These are phyloP conservation scores for Nannoperca australis DNA, from an alignment of 2,797 vertebrate genomes.

Conservation along the genomic window DNA sequence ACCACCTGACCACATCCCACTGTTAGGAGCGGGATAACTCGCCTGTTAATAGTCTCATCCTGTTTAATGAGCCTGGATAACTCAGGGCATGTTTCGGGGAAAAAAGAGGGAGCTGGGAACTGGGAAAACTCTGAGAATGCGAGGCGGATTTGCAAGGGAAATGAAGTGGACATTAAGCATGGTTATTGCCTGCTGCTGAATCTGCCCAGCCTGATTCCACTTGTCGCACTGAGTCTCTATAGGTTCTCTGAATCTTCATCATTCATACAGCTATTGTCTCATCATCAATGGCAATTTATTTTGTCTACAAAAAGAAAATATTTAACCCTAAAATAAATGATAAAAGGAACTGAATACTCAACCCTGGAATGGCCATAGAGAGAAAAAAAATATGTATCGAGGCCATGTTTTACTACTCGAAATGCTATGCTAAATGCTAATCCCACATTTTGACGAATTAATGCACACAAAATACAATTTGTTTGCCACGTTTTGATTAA, in stretches of 20 bases:
- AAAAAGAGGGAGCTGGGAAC: slow-evolving; percentile 68
- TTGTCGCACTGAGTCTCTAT: slow-evolving; percentile 56
- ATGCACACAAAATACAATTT: no score
- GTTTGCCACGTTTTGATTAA: no score
- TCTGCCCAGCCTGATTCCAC: slow-evolving; percentile 58
- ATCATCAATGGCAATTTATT: background rate
- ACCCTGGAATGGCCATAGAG: no score
- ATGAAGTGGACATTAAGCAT: slow-evolving; percentile 80
- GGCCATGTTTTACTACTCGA: no score
- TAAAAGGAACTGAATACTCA: background rate
- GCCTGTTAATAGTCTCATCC: slow-evolving; percentile 78
- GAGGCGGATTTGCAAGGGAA: slow-evolving; percentile 88
- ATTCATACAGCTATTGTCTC: background rate
- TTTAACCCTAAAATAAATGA: background rate
- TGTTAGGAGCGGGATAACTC: slow-evolving; percentile 68
- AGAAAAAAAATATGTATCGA: no score
- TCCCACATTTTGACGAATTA: no score
- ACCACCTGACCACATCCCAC: slow-evolving; percentile 76
- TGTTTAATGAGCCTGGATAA: slow-evolving; percentile 78
- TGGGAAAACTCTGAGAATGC: slow-evolving; percentile 77
- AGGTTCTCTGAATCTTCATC: slow-evolving; percentile 18
- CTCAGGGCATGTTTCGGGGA: slow-evolving; percentile 61
- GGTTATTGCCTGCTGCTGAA: slow-evolving; percentile 65
- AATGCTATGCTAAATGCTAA: no score
- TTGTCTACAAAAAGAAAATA: background rate